phyloP scores from a whole-genome alignment of 1,140 invertebrate species.

The Coptotermes formosanus region DNA sequence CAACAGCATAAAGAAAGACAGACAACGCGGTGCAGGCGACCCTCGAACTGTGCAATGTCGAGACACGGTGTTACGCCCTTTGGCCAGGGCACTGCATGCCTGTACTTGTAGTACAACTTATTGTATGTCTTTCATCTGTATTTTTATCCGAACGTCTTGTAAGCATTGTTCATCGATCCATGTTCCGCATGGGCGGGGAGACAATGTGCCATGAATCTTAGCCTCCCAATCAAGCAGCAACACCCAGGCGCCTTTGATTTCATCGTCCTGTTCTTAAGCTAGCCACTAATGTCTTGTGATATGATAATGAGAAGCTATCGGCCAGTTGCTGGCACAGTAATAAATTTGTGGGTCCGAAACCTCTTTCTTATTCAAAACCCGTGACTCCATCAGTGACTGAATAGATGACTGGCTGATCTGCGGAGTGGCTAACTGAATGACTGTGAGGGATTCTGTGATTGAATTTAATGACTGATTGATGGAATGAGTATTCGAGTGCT shows the following conservation, averaged over 20 bases:
- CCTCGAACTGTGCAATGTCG: neutral
- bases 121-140: neutral
- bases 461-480: too few species aligned
- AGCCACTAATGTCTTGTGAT: neutral
- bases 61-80: neutral
- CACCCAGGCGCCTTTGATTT: constrained; percentile 4
- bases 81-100: neutral
- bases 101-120: neutral
- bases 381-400: too few species aligned
- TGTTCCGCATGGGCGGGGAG: neutral
- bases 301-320: neutral
- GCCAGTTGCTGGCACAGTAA: neutral
- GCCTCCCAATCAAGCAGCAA: constrained; percentile 1
- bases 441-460: too few species aligned
- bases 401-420: too few species aligned
- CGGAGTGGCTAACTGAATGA: too few species aligned
- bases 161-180: constrained; percentile 8
- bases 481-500: too few species aligned
- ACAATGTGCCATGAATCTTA: neutral
- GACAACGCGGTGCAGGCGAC: neutral
- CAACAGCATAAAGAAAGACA: too few species aligned
- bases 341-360: neutral
- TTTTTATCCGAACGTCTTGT: neutral
- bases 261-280: neutral
- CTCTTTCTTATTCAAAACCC: neutral